These are phyloP conservation scores for Calephelis nemesis DNA, from an alignment of 1,140 invertebrate species.

Conservation along the genomic window DNA sequence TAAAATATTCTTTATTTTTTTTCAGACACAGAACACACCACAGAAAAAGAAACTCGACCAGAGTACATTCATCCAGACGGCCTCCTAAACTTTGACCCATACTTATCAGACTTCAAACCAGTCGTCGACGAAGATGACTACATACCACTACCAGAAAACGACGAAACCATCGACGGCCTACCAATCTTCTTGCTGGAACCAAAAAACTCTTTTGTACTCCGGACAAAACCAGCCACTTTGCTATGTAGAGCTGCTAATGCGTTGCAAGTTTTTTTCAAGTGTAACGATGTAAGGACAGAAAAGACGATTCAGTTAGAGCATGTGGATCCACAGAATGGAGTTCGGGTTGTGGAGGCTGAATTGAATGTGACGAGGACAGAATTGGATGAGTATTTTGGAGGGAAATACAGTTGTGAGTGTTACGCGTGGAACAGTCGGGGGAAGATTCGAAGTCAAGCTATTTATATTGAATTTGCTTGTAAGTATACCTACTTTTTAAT, in stretches of 20 bases:
- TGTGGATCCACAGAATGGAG: constrained; percentile 92
- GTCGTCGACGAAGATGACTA: constrained; percentile 65
- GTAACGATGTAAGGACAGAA: constrained; percentile 85
- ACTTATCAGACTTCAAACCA: constrained; percentile 65
- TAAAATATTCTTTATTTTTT: constrained; percentile 25
- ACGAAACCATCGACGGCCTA: constrained; percentile 79
- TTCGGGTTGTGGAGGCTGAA: constrained; percentile 90
- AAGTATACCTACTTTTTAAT: constrained; percentile 78
- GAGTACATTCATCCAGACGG: constrained; percentile 72
- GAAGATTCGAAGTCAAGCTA: constrained; percentile 88
- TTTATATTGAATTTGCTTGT: constrained; percentile 92
- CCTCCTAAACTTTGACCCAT: constrained; percentile 66
- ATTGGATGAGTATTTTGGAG: constrained; percentile 93
- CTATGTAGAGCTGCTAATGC: constrained; percentile 92
- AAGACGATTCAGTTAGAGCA: constrained; percentile 84
- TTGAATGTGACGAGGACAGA: constrained; percentile 92
- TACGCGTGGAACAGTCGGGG: constrained; percentile 89
- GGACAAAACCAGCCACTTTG: constrained; percentile 91
- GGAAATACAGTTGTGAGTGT: constrained; percentile 93
- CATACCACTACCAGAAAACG: constrained; percentile 66
- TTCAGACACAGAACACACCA: constrained; percentile 61
- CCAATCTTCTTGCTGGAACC: constrained; percentile 93
- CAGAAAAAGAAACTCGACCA: constrained; percentile 61
- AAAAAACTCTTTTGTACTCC: constrained; percentile 91
- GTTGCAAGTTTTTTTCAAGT: constrained; percentile 91